Evolutionary conservation across 2,113 vertebrate genomes (phyloP).

Genomic region (Machaerirhynchus nigripectus): DNA sequence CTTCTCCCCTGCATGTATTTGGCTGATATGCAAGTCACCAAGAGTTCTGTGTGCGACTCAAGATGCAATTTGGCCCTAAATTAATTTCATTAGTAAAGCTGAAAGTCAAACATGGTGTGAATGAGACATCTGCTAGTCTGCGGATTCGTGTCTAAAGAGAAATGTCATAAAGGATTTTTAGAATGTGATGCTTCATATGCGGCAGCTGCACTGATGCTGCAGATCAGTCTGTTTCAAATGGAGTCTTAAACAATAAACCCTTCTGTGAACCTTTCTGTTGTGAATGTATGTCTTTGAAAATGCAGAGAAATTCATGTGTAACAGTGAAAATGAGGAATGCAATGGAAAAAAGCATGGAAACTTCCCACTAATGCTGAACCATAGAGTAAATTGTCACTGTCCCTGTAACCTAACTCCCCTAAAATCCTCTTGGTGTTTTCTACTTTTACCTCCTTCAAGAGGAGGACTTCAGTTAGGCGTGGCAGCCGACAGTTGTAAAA

Average conservation of each 20-base stretch:
- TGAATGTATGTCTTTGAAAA: background rate
- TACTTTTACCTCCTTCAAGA: background rate
- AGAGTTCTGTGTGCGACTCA: constrained; percentile 27
- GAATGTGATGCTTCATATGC: constrained; percentile 17
- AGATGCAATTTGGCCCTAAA: constrained; percentile 61
- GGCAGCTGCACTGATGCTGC: constrained; percentile 51
- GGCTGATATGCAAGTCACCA: constrained; percentile 32
- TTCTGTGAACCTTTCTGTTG: constrained; percentile 14
- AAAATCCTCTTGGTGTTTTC: background rate
- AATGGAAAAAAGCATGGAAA: background rate
- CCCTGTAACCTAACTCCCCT: background rate
- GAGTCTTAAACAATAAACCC: constrained; percentile 28
- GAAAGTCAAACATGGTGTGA: constrained; percentile 67
- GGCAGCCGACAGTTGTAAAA: background rate
- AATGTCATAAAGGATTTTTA: constrained; percentile 63
- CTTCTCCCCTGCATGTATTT: constrained; percentile 19
- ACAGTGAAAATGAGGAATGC: background rate
- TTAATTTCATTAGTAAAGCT: constrained; percentile 65
- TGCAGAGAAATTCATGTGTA: background rate
- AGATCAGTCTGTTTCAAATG: constrained; percentile 35
- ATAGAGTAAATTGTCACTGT: background rate
- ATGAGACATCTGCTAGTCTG: constrained; percentile 67
- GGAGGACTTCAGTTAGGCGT: background rate
- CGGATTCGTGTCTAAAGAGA: constrained; percentile 63
- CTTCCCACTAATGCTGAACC: background rate